A percentile compares a stretch with the other conserved stretches of the same genome.
These are phyloP conservation scores for Grapholita molesta DNA, from an alignment of 1,140 invertebrate genomes.

Conservation along the genomic window DNA sequence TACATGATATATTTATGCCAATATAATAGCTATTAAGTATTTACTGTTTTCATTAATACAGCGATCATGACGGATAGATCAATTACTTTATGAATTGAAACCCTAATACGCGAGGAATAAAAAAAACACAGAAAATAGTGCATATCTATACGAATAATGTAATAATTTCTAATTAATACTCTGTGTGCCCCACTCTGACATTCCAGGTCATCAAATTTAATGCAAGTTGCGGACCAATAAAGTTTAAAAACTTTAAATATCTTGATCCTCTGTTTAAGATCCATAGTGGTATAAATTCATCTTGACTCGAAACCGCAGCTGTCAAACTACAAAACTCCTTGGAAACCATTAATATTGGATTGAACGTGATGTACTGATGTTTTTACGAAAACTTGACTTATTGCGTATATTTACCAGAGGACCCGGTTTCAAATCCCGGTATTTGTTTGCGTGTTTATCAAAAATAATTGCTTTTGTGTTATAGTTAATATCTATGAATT, in stretches of 20 bases:
- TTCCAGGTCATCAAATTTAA: not conserved
- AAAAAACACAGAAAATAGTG: not conserved
- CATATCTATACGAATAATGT: not conserved
- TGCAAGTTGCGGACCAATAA: not conserved
- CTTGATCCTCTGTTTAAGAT: not conserved
- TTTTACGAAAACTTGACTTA: not conserved
- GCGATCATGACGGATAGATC: no score
- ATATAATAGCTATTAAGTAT: no score
- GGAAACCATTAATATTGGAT: not conserved
- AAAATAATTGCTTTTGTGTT: no score
- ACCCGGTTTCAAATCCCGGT: no score
- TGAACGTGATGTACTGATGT: not conserved
- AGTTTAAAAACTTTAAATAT: not conserved
- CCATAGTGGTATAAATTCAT: not conserved
- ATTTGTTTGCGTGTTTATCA: no score
- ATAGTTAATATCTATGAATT: no score
- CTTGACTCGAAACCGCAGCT: not conserved
- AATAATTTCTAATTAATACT: not conserved
- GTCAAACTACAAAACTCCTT: not conserved
- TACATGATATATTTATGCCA: no score
- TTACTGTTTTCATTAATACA: no score
- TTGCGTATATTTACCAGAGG: no score
- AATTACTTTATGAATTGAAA: no score
- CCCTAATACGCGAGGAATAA: no score
- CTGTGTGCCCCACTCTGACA: not conserved